Evolutionary conservation across 2,888 invertebrate species (phyloP), one percentile per base, ranked within the genome.

Genomic region (Chymomyza fuscimana): DNA sequence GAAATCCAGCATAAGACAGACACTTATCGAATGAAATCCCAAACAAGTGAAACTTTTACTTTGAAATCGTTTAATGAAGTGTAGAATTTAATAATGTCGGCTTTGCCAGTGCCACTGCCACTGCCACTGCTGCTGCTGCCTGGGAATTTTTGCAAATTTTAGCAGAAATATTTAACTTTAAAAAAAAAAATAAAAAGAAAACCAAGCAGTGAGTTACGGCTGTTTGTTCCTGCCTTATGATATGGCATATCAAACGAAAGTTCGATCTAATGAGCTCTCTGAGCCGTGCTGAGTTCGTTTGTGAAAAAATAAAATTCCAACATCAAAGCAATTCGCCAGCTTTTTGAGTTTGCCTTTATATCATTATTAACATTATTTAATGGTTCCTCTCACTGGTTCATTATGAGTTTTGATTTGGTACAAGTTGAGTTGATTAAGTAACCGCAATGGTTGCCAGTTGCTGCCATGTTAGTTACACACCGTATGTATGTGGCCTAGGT

Each of bases 41-140:
- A 36, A 22, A n/a, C 54, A 66, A 61, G 61, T 61, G 61, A 54
- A 51, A 54, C 46, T 60, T 72, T 69, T 59, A 25, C 63, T 87
- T 87, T 87, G 87, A 87, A 76, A 80, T 86, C 72, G 78, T 75
- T 81, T 80, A 87, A 87, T 87, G 87, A 87, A 69, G 69, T 79
- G 75, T 79, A 79, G 77, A 81, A 82, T 88, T 82, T 83, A 78
- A 72, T 87, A 82, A 87, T 77, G 70, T 68, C 25, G 25, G 25
- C 25, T 25, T 25, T 25, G 25, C 25, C 25, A 25, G 25, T 25
- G 25, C 25, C 25, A 25, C 25, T 25, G 25, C 25, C 25, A 25
- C 2, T 25, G 25, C 25, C 25, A 25, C 25, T 4, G 25, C 25
- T 51, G 25, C 56, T 63, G 71, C 60, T 73, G 72, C 73, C 72